Base-by-base conservation (phyloP, 2,113 vertebrate species). In the Mastomys coucha region DNA sequence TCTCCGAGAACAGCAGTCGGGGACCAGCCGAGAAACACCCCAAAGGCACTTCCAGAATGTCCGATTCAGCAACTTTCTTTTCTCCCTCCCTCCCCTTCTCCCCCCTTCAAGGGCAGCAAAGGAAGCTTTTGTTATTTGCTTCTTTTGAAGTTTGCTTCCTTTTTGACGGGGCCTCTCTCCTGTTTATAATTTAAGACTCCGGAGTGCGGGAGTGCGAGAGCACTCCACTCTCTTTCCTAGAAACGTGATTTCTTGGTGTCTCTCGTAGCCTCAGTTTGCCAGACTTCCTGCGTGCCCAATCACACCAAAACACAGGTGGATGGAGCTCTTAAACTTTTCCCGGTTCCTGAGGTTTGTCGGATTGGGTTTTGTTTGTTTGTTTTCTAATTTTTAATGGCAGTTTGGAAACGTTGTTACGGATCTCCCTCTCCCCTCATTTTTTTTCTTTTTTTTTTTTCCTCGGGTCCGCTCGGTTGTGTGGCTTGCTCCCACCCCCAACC, bases 61-160 rank as follows among this genome's bases (percentile, higher is more conserved):
- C 96, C 91, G 93, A 94, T 97, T 97, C 97, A 98, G 96, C 98
- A 98, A 99, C 98, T 98, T 98, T 98, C 98, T 96, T 97, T 96
- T 90, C 92, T 96, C 89, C 72, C 53, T 70, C 94, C 72, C 39
- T 28, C 31, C 42, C 26, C 24, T 20, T 51, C 80, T 65, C 20
- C 58, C 58, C 82, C 49, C 88, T 96, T 87, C 86, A n/a, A 97
- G 97, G 94, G 70, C 95, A 97, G 95, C 96, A 97, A 97, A 96
- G 96, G 90, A 96, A 97, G 96, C 97, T 97, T 96, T 98, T 98
- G 98, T 97, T 97, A 97, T 91, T 98, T 70, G 77, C 89, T 91
- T 72, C 97, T 98, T 98, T 97, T 98, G 98, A 98, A 98, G 98
- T 98, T 97, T 84, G 73, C 96, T 96, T 96, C 77, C 78, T 93